These are phyloP conservation scores for Onychomys torridus DNA, from an alignment of 2,797 vertebrate genomes.

Conservation along the genomic window DNA sequence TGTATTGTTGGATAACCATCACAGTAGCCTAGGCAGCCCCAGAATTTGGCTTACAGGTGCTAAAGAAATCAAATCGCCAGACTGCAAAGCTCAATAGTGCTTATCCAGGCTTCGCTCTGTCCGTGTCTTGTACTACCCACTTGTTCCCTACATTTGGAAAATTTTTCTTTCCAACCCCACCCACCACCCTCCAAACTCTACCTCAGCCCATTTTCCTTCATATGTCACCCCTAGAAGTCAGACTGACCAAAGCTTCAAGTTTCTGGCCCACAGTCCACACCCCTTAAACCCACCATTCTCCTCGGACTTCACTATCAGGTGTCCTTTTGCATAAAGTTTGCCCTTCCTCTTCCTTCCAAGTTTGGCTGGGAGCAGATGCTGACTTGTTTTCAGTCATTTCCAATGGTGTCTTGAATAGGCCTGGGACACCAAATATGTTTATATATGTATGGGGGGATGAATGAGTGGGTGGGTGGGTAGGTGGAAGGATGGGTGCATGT, in stretches of 20 bases:
- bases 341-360: background rate
- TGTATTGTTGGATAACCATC: background rate
- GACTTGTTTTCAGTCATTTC: background rate
- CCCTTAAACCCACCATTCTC: background rate
- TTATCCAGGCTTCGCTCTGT: background rate
- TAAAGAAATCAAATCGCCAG: background rate
- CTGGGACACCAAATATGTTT: no score
- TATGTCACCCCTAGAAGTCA: no score
- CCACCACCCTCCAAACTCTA: background rate
- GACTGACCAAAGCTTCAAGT: background rate
- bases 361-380: background rate
- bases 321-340: background rate
- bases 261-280: background rate
- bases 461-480: background rate
- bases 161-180: background rate
- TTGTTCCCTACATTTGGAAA: background rate
- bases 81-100: background rate
- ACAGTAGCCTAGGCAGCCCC: background rate
- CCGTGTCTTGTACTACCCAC: no score
- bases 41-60: no score
- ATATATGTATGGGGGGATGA: background rate
- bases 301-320: background rate
- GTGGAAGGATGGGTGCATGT: background rate
- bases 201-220: background rate
- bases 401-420: background rate